phyloP scores from a whole-genome alignment of 2,113 vertebrate species.

The Aleadryas rufinucha region DNA sequence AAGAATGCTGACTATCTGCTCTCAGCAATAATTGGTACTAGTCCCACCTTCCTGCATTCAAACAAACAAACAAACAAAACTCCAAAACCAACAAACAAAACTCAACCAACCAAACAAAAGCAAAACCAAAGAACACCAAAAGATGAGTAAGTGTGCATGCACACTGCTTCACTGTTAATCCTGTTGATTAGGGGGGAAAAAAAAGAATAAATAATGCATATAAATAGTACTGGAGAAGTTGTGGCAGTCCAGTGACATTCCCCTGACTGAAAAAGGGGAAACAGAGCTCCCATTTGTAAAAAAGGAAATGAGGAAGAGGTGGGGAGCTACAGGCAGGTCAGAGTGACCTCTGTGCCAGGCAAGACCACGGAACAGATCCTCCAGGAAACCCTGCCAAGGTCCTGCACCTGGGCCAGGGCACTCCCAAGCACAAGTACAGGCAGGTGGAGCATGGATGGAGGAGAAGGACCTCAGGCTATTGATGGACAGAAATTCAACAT shows the following conservation, averaged over 20 bases:
- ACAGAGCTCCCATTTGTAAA: not conserved
- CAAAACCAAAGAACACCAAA: not conserved
- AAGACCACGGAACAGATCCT: not conserved
- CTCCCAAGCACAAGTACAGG: not conserved
- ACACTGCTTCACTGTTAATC: not conserved
- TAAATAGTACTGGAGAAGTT: not conserved
- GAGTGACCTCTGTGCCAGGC: not conserved
- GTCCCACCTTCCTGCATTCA: not conserved
- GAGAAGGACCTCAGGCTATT: not conserved
- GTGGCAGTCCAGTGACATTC: not conserved
- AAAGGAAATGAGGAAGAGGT: not conserved
- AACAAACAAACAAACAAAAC: not conserved
- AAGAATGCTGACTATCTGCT: not conserved
- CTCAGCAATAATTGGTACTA: not conserved
- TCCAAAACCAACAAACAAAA: not conserved
- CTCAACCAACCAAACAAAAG: not conserved
- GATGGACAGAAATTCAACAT: not conserved
- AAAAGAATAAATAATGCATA: not conserved
- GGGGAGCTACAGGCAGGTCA: not conserved
- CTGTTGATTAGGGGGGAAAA: not conserved
- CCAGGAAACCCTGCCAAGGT: not conserved
- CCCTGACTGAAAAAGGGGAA: not conserved
- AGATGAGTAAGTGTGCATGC: not conserved
- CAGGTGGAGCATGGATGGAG: not conserved
- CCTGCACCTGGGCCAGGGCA: not conserved